Conservation (phyloP, 2,888 invertebrate genomes). For the Sphecodes monilicornis region DNA sequence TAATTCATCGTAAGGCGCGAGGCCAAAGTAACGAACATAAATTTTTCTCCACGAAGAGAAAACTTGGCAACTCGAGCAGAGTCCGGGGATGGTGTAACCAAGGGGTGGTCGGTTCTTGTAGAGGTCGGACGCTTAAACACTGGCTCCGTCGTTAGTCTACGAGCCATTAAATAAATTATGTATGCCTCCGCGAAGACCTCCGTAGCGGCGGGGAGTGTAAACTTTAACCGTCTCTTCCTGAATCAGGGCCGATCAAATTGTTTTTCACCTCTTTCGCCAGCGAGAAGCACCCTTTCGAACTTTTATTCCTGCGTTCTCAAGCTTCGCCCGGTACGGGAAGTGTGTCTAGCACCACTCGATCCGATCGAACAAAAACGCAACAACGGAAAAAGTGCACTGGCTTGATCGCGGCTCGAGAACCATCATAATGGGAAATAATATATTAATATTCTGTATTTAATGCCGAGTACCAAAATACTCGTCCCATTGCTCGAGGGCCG, state of each 20-base stretch:
- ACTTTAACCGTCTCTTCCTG: slow-evolving; percentile 61
- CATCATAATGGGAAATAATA: slow-evolving; percentile 10
- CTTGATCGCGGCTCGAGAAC: not conserved
- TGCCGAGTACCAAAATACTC: slow-evolving; percentile 10
- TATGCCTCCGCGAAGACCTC: slow-evolving; percentile 55
- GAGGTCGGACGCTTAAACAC: slow-evolving; percentile 57
- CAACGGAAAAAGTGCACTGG: slow-evolving; percentile 3
- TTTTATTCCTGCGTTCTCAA: slow-evolving; percentile 41
- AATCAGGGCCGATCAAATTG: slow-evolving; percentile 67
- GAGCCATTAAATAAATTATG: slow-evolving; percentile 72
- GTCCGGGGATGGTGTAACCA: not conserved
- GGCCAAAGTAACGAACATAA: slow-evolving; percentile 42
- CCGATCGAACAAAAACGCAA: slow-evolving; percentile 28
- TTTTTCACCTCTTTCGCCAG: slow-evolving; percentile 40
- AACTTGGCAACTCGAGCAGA: slow-evolving; percentile 38
- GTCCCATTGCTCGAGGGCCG: not conserved
- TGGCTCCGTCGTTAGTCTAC: slow-evolving; percentile 67
- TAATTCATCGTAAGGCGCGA: slow-evolving; percentile 40
- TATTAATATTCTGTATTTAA: slow-evolving; percentile 23
- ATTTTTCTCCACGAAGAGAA: slow-evolving; percentile 44
- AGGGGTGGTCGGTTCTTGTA: slow-evolving; percentile 43
- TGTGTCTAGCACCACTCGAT: slow-evolving; percentile 32
- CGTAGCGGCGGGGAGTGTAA: slow-evolving; percentile 58
- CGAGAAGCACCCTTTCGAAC: slow-evolving; percentile 21
- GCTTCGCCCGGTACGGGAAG: not conserved